Base-by-base conservation (phyloP, 2,113 vertebrate genomes). In the Colaptes auratus region DNA sequence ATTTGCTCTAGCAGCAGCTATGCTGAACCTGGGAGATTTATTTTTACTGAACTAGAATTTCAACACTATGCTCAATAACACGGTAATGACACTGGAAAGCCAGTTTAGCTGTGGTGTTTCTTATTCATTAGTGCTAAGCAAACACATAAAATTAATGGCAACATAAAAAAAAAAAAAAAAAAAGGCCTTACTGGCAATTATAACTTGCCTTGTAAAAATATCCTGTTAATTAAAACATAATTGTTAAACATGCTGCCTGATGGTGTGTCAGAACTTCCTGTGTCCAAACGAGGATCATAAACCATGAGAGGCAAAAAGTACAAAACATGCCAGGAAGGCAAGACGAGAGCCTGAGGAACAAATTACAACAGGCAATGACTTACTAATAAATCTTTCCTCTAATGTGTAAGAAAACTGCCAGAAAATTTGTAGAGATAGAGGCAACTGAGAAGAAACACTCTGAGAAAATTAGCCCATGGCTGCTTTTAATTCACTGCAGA, bases 191-290 rank as follows among this genome's bases (percentile, higher is more conserved):
- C 53, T 83, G 89, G 78, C 82, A 86, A 88, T 91, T 95, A 92
- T 71, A 86, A 74, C 6, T 77, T 81, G 75, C 76, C 89, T 89
- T 91, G 85, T 92, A 89, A 89, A 95, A 96, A 89, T 89, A 83
- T 9, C 56, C 65, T 77, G 33, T 92, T 95, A 94, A 96, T 96
- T 95, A 95, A 95, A 89, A 86, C 88, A 84, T 90, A 95, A 93
- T 93, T 94, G 71, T 85, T 53, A 88, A 60, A 77, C 69, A 86
- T 15, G 50, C 21, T 69, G 58, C 31, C 78, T 89, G 48, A 72
- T 89, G 79, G 72, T 58, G 33, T 52, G 76, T 77, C 92, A 89
- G 89, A 65, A 83, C 52, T 93, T 93, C 53, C 56, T 48, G n/a
- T 58, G n/a, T 88, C 76, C 72, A 94, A 52, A 88, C 58, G 72